Percentiles rank a stretch among this genome's conserved stretches.
phyloP scores from a whole-genome alignment of 2,888 invertebrate genomes.

The Limnephilus lunatus region DNA sequence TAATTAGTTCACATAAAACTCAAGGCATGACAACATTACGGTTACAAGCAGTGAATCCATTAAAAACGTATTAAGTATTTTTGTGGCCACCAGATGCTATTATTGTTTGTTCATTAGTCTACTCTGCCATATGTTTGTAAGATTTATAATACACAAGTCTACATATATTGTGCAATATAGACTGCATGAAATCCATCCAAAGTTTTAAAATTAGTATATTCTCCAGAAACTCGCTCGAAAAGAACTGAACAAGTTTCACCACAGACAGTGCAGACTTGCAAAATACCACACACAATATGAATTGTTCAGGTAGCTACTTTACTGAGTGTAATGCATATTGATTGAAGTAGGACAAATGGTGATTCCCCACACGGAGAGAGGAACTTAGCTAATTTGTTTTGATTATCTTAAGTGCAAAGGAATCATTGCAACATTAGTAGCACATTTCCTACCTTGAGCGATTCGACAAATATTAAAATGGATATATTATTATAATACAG shows the following conservation, averaged over 20 bases:
- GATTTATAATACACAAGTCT: background rate
- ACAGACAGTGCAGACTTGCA: background rate
- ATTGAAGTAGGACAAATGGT: background rate
- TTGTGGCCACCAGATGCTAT: background rate
- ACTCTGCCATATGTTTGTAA: background rate
- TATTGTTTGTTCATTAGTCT: background rate
- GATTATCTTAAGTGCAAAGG: too few relatives aligned
- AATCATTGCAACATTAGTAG: too few relatives aligned
- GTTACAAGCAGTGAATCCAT: background rate
- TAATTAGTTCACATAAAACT: background rate
- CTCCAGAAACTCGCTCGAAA: background rate
- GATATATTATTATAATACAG: too few relatives aligned
- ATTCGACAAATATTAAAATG: too few relatives aligned
- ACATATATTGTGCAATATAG: too few relatives aligned
- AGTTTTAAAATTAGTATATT: background rate
- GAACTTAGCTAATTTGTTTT: background rate
- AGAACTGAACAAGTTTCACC: background rate
- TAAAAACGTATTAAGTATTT: background rate
- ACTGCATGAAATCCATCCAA: background rate
- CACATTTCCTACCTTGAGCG: too few relatives aligned
- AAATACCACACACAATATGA: background rate
- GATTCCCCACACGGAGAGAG: background rate
- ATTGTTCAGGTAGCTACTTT: background rate
- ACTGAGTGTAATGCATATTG: background rate
- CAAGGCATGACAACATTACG: background rate